A percentile compares a stretch with the other conserved stretches of the same genome.
Evolutionary conservation across 2,797 vertebrate species (phyloP).

Genomic region (Anisognathus igniventris): DNA sequence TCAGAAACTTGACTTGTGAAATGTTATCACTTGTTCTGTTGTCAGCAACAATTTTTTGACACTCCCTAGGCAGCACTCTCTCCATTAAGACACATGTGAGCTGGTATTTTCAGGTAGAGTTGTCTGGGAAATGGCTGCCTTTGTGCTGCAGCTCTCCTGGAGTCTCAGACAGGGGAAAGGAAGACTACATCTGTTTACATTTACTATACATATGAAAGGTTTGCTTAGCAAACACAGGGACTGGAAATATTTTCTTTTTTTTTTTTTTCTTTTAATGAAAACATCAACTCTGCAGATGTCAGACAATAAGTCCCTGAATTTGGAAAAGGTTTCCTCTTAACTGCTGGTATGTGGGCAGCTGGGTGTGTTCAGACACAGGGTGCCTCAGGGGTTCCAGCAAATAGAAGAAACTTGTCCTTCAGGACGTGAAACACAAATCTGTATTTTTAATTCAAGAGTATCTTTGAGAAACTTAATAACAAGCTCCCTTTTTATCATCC

Average conservation of each 20-base stretch:
- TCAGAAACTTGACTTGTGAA: neutral
- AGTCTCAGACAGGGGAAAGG: neutral
- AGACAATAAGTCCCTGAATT: neutral
- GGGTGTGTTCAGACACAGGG: neutral
- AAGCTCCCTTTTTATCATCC: neutral
- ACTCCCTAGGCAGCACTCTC: neutral
- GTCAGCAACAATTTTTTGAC: neutral
- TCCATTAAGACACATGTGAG: neutral
- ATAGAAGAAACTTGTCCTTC: neutral
- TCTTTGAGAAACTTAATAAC: neutral
- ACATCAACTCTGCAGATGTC: neutral
- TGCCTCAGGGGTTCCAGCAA: neutral
- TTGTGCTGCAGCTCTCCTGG: neutral
- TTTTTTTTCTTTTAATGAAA: neutral
- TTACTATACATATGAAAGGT: neutral
- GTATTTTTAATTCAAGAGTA: neutral
- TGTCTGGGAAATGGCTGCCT: neutral
- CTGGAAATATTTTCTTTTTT: neutral
- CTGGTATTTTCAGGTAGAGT: neutral
- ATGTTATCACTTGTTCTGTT: neutral
- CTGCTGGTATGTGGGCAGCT: neutral
- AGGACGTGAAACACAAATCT: neutral
- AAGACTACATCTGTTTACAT: neutral
- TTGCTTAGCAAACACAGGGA: neutral
- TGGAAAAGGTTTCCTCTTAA: neutral